Conservation (phyloP, 2,113 vertebrate species). For the Stigmatopora argus region DNA sequence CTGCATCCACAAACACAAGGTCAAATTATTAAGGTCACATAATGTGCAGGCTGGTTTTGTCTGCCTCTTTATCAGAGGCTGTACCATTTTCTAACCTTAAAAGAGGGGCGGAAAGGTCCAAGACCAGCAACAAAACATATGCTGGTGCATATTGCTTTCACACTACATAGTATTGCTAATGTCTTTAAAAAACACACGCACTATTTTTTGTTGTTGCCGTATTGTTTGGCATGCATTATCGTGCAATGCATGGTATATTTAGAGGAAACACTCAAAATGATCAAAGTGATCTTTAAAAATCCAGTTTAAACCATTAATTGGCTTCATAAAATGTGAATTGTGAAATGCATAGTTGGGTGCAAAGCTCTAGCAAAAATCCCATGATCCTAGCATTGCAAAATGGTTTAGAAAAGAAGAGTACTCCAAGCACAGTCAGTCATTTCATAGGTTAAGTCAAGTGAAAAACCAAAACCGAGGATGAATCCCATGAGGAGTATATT, state of each 20-base stretch:
- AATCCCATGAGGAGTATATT: constrained; percentile 50
- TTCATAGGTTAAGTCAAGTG: constrained; percentile 43
- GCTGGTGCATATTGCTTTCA: neutral
- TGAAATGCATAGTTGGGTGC: neutral
- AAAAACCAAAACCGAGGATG: constrained; percentile 48
- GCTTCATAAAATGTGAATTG: neutral
- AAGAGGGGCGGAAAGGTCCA: neutral
- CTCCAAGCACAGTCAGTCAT: constrained; percentile 35
- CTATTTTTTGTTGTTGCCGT: no score
- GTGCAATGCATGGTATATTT: neutral
- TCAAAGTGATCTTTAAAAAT: neutral
- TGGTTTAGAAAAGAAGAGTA: constrained; percentile 26
- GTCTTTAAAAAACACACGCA: no score
- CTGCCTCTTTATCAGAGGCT: constrained; percentile 38
- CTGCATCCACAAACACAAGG: constrained; percentile 36
- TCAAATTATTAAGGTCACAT: constrained; percentile 47
- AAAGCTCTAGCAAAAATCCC: neutral
- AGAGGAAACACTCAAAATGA: neutral
- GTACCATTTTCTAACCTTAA: constrained; percentile 44
- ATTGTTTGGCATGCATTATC: neutral
- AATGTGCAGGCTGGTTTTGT: constrained; percentile 35
- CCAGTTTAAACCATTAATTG: neutral
- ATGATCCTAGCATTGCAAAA: constrained; percentile 1
- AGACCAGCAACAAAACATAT: neutral
- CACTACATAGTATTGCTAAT: neutral